Base-by-base conservation (phyloP, 1,140 invertebrate genomes). In the Heterodera carotae region DNA sequence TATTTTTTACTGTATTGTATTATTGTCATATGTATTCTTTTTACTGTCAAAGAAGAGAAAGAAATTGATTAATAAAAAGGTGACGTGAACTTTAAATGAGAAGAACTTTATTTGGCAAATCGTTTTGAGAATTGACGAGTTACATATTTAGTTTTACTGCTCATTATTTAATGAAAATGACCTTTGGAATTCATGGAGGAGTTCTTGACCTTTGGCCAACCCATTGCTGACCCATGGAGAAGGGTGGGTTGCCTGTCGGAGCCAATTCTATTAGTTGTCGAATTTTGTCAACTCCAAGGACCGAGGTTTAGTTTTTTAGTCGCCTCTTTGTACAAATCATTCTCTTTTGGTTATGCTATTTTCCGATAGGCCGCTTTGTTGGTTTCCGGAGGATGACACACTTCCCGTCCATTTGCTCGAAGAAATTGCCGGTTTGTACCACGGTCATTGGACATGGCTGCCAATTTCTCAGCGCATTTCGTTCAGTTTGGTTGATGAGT, bases 401-500 rank as follows among this genome's bases (percentile, higher is more conserved):
- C 43, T 64, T n/a, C 39, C 80, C 18, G 36, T 77, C 60, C 73
- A 85, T 27, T 43, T 85, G 68, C 64, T 83, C 2, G 84, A 83
- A 29, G 34, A 82, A 31, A 34, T 76, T 1, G 53, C 66, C 39
- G 33, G 66, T 43, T 68, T 12, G n/a, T 31, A 67, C 68, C 8
- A 15, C 59, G n/a, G n/a, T n/a, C n/a, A n/a, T n/a, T n/a, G n/a
- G n/a, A n/a, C n/a, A n/a, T n/a, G n/a, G n/a, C n/a, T n/a, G n/a
- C n/a, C 12, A 43, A 2, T 34, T 18, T 68, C n/a, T n/a, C n/a
- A 34, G 7, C 15, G 66, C 39, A n/a, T 68, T 22, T 39, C 74
- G 83, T 4, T 68, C 82, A 22, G 62, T 84, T 34, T 84, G 83
- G 83, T 34, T 84, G 59, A 85, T 84, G 84, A 86, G 84, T 73